Conservation (phyloP, 1,140 invertebrate genomes). For the Sitophilus oryzae region DNA sequence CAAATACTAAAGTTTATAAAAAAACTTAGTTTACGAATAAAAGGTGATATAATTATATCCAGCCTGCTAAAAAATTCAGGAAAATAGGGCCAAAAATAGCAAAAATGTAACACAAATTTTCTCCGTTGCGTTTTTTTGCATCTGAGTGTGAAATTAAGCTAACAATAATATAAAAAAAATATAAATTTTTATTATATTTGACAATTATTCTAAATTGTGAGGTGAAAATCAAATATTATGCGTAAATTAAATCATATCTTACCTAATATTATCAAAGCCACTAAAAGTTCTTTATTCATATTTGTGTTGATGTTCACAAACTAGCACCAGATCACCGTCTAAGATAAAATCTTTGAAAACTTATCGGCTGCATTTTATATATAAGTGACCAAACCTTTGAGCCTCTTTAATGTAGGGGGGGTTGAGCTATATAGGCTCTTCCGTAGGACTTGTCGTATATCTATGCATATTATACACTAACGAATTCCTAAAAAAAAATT, state of each 20-base stretch:
- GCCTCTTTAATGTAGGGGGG: slow-evolving; percentile 4
- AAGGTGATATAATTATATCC: too few species aligned
- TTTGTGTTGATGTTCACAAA: background rate
- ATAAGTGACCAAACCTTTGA: slow-evolving; percentile 1
- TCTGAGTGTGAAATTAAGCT: too few species aligned
- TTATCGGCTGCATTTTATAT: slow-evolving; percentile 5
- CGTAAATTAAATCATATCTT: background rate
- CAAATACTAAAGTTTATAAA: too few species aligned
- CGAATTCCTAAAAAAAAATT: slow-evolving; percentile 1
- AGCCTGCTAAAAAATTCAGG: too few species aligned
- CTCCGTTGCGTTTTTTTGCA: too few species aligned
- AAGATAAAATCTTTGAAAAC: background rate
- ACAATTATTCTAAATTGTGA: too few species aligned
- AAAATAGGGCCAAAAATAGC: too few species aligned
- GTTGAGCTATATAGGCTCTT: slow-evolving; percentile 2
- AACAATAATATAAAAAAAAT: too few species aligned
- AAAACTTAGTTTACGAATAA: too few species aligned
- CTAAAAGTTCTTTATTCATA: slow-evolving; percentile 19
- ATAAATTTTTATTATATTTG: too few species aligned
- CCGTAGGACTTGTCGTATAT: background rate
- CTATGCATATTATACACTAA: slow-evolving; percentile 4
- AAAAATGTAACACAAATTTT: too few species aligned
- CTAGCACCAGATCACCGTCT: background rate
- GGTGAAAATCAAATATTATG: too few species aligned
- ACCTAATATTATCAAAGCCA: slow-evolving; percentile 16